Conservation (phyloP, 2,113 vertebrate species). For the Chloroceryle aenea region DNA sequence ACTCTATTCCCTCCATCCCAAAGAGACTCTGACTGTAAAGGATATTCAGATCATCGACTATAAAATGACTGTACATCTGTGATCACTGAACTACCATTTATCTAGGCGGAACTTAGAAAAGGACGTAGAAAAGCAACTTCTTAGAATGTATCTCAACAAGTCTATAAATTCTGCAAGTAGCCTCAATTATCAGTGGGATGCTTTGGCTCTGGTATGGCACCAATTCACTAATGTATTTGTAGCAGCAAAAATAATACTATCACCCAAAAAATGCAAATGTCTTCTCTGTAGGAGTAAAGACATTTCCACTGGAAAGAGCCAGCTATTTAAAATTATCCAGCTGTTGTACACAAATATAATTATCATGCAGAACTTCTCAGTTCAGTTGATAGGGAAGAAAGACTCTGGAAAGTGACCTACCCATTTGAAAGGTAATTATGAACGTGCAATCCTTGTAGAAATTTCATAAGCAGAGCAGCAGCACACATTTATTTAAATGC, state of each 20-base stretch:
- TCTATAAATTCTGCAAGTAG: neutral
- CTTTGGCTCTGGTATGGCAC: neutral
- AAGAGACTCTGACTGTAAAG: neutral
- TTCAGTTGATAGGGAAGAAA: neutral
- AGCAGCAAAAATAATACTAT: neutral
- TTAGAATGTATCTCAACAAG: neutral
- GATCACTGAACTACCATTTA: neutral
- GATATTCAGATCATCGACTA: neutral
- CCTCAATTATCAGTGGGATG: neutral
- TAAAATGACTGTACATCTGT: neutral
- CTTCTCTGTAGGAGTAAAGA: neutral
- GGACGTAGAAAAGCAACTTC: neutral
- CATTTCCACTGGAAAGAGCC: neutral
- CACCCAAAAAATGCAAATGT: neutral
- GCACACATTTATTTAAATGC: constrained; percentile 73
- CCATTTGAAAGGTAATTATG: constrained; percentile 10
- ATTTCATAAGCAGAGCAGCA: constrained; percentile 77
- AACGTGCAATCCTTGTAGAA: constrained; percentile 39
- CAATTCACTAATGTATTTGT: neutral
- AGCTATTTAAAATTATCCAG: constrained; percentile 32
- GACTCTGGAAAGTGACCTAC: neutral
- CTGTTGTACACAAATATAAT: constrained; percentile 1
- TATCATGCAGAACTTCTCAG: neutral
- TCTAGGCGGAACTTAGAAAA: neutral
- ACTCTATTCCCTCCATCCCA: neutral